These are phyloP conservation scores for Morpho helenor DNA, from an alignment of 2,888 invertebrate genomes.

Conservation along the genomic window DNA sequence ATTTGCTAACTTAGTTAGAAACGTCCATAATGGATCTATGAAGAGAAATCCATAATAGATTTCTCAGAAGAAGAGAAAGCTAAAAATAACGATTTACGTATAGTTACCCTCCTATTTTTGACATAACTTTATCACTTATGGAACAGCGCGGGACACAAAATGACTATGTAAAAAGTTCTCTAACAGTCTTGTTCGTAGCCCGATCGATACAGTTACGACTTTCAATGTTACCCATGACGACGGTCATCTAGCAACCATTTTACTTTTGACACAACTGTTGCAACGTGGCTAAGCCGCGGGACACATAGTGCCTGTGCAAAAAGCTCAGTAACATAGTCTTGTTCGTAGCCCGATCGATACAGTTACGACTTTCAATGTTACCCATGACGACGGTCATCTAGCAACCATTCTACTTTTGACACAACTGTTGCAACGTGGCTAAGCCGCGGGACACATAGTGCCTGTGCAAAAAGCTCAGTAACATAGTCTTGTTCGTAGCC, in stretches of 20 bases:
- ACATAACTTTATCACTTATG: neutral
- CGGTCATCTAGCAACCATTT: neutral
- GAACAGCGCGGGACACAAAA: neutral
- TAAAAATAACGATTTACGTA: neutral
- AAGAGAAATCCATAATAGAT: no score
- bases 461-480: neutral
- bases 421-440: no score
- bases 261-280: no score
- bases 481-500: conserved; percentile 13
- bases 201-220: conserved; percentile 33
- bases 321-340: neutral
- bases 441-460: neutral
- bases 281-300: no score
- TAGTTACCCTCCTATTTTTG: neutral
- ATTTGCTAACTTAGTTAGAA: no score
- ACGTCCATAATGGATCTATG: no score
- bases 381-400: conserved; percentile 24
- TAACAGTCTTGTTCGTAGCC: conserved; percentile 14
- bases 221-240: conserved; percentile 31
- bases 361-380: conserved; percentile 29
- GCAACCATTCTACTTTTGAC: no score
- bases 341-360: conserved; percentile 33
- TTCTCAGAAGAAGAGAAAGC: no score
- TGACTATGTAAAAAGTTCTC: neutral
- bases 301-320: neutral